Evolutionary conservation across 2,888 invertebrate genomes (phyloP), one percentile per base, ranked within the genome.

Genomic region (Diloba caeruleocephala): DNA sequence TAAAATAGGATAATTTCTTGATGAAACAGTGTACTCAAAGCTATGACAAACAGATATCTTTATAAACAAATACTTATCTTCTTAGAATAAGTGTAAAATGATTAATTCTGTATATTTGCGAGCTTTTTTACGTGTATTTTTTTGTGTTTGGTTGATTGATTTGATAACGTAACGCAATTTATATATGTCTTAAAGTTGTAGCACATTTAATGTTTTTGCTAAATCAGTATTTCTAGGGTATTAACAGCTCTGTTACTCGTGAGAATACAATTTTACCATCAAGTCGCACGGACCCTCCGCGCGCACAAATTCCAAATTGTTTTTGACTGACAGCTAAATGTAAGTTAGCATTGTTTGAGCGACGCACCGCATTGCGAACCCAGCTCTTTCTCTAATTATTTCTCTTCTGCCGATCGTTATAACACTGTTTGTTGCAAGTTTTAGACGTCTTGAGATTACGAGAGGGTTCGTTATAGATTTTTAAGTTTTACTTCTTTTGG

Each of bases 241-340:
- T 39, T 52, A 77, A 28, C 88, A 78, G 37, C 91, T 92, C 89
- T 78, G 69, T n/a, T n/a, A n/a, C n/a, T n/a, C n/a, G n/a, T 71
- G 64, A n/a, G 71, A 38, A 69, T 84, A 64, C 66, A 69, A 76
- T 79, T 84, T 87, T 88, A 81, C 81, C 72, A 71, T 69, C 73
- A 72, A 77, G 68, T 79, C 7, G 71, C 69, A 74, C 78, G 87
- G 88, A 92, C 92, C 93, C 93, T 92, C 86, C 83, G 87, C 86
- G 87, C 82, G 84, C 85, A 88, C 90, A 89, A 93, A 93, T 94
- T 93, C 93, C 93, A 93, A 93, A 94, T 94, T 93, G 93, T 92
- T 93, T 92, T 92, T 93, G 93, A 94, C 93, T 93, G 94, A 93
- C 94, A 92, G 92, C 91, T 90, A 92, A 92, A 92, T 91, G 92